Conservation (phyloP, 2,113 vertebrate species). For the Carollia perspicillata region DNA sequence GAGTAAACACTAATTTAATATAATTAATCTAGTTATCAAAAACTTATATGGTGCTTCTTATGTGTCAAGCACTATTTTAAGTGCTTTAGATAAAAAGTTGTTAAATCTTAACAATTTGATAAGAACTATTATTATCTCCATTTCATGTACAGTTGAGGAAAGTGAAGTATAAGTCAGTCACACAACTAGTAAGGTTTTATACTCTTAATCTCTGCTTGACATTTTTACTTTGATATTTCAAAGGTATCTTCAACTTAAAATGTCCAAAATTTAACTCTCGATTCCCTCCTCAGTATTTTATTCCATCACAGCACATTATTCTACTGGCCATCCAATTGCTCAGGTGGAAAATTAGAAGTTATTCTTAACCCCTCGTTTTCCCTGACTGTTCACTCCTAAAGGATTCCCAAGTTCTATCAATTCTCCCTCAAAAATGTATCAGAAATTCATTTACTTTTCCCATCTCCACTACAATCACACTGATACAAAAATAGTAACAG, state of each 20-base stretch:
- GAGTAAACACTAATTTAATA: slow-evolving; percentile 1
- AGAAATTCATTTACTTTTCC: not conserved
- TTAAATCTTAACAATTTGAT: not conserved
- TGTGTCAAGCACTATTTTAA: not conserved
- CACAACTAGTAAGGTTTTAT: not conserved
- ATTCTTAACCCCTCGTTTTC: not conserved
- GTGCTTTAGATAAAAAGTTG: not conserved
- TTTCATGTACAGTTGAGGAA: not conserved
- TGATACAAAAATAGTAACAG: not conserved
- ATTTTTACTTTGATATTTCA: not conserved
- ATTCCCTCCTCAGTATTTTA: not conserved
- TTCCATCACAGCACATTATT: not conserved
- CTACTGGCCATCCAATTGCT: not conserved
- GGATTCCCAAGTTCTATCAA: not conserved
- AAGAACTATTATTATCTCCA: not conserved
- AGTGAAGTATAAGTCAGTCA: not conserved
- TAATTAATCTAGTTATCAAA: not conserved
- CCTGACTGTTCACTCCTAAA: not conserved
- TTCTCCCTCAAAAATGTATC: not conserved
- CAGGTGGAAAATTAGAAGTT: not conserved
- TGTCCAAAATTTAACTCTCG: not conserved
- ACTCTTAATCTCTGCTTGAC: not conserved
- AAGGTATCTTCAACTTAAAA: not conserved
- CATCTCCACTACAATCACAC: not conserved
- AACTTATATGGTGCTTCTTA: not conserved